Evolutionary conservation across 2,797 vertebrate species (phyloP).

Genomic region (Neopelma chrysocephalum): DNA sequence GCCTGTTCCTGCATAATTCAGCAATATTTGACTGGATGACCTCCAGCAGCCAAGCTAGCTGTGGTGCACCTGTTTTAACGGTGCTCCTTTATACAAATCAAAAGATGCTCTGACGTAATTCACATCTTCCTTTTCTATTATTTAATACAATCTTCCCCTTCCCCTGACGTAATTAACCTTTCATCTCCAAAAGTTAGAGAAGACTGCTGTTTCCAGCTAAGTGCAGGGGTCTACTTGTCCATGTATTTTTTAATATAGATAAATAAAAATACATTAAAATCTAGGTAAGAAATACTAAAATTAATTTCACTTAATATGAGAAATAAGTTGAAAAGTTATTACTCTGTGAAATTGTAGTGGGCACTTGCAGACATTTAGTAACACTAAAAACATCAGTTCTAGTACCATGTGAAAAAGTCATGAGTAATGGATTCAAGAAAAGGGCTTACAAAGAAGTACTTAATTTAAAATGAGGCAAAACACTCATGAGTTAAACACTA

Average conservation of each 20-base stretch:
- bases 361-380: neutral
- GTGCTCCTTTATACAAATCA: neutral
- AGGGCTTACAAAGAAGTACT: conserved; percentile 9
- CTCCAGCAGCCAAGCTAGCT: neutral
- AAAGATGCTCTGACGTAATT: neutral
- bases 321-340: neutral
- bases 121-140: conserved; percentile 6
- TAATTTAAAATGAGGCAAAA: conserved; percentile 64
- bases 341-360: neutral
- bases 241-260: neutral
- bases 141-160: conserved; percentile 13
- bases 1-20: conserved; percentile 1
- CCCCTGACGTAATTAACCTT: neutral
- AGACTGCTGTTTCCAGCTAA: neutral
- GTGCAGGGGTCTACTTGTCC: neutral
- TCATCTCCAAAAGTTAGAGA: neutral
- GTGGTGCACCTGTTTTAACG: neutral
- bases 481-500: conserved; percentile 57
- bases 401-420: neutral
- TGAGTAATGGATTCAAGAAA: neutral
- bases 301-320: neutral
- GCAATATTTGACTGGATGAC: neutral
- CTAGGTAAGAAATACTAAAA: neutral
- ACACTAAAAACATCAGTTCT: neutral
- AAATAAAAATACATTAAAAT: neutral